Evolutionary conservation across 2,888 invertebrate genomes (phyloP).

Genomic region (Mechanitis messenoides): DNA sequence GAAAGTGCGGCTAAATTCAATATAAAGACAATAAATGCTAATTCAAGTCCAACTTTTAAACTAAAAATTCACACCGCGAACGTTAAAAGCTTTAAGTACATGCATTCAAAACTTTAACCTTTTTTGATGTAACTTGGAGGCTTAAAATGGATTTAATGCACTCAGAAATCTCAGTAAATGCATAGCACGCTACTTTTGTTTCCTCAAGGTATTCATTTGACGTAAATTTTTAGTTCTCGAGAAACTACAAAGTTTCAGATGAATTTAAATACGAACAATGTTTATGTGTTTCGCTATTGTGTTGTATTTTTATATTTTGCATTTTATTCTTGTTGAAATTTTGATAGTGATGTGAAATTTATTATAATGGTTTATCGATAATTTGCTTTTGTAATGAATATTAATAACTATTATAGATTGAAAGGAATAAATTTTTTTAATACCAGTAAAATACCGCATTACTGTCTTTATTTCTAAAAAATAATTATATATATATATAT

Average conservation of each 20-base stretch:
- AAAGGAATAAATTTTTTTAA: too few species aligned
- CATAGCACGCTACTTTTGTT: conserved; percentile 16
- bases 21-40: conserved; percentile 62
- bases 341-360: too few species aligned
- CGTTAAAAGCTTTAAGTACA: conserved; percentile 42
- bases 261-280: conserved; percentile 5
- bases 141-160: conserved; percentile 26
- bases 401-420: too few species aligned
- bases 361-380: too few species aligned
- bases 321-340: too few species aligned
- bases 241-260: conserved; percentile 11
- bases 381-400: too few species aligned
- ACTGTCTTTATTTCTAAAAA: too few species aligned
- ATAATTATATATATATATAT: too few species aligned
- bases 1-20: conserved; percentile 48
- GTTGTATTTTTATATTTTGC: background rate
- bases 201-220: conserved; percentile 19
- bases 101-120: conserved; percentile 28
- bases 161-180: conserved; percentile 24
- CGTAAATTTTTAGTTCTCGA: conserved; percentile 36
- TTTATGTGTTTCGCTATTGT: background rate
- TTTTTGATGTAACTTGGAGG: conserved; percentile 24
- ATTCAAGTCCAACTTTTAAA: conserved; percentile 53
- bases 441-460: too few species aligned
- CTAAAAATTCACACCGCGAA: conserved; percentile 47